Evolutionary conservation across 2,888 invertebrate genomes (phyloP), one percentile per base, ranked within the genome.

Genomic region (Cataglyphis altisquamis): DNA sequence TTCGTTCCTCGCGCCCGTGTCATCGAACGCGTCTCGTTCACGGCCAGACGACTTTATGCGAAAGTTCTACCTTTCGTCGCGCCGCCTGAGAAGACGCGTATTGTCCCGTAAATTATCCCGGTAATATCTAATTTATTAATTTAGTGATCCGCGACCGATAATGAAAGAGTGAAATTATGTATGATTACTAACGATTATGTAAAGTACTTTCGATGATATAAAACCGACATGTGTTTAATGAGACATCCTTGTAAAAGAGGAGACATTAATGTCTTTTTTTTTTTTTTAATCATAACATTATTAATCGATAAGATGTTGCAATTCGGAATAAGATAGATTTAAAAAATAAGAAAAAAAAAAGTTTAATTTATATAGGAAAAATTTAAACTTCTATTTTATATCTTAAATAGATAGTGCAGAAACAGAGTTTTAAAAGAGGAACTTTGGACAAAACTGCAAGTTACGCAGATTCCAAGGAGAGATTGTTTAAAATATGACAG

Each of bases 21-120:
- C 74, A 84, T 86, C 82, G 68, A 68, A 63, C 80, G 78, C 72
- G 32, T 72, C 74, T 41, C 25, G 52, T 63, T 52, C 64, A 39
- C 66, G 21, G 62, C 21, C 55, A 41, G 72, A 80, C 75, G 83
- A 83, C 86, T 86, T 86, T 78, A 86, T 83, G 74, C 84, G 86
- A 83, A 86, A 87, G 84, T 84, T 57, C 57, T 57, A 32, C 41
- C 64, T 66, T 64, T n/a, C 39, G 39, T 66, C 63, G 39, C 3
- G 48, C 25, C 48, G n/a, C 55, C 29, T 55, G 39, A 66, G 39
- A 63, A 36, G 64, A 25, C 18, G 39, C 55, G 8, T 8, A 36
- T 45, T 18, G 67, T 41, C 67, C 8, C 45, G 18, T 10, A n/a
- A 52, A 25, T 80, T 48, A 68, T 18, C 41, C 6, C 64, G 25